These are phyloP conservation scores for Antigone vipio DNA, from an alignment of 2,113 vertebrate genomes.

Conservation along the genomic window DNA sequence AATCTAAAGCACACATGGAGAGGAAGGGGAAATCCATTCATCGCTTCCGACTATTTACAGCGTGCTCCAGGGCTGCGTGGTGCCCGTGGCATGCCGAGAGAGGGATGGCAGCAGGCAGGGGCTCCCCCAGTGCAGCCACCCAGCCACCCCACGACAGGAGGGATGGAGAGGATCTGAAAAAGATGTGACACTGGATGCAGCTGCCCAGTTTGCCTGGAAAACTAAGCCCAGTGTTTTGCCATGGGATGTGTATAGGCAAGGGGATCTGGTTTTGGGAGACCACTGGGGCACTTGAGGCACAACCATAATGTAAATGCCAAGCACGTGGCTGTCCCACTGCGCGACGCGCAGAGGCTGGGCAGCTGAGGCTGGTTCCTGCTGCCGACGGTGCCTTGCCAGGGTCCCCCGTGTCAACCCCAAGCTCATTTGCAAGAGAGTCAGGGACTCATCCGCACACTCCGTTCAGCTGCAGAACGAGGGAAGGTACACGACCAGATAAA, in stretches of 20 bases:
- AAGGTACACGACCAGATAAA: not conserved
- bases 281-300: not conserved
- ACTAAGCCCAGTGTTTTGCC: not conserved
- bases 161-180: not conserved
- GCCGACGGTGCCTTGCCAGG: fast-evolving
- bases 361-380: not conserved
- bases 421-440: not conserved
- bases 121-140: not conserved
- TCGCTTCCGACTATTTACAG: constrained; percentile 63
- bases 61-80: not conserved
- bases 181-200: not conserved
- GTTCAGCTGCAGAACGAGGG: not conserved
- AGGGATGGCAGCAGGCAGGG: not conserved
- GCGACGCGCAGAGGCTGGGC: fast-evolving
- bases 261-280: not conserved
- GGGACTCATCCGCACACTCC: not conserved
- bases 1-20: constrained; percentile 64
- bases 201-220: not conserved
- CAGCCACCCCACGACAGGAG: fast-evolving
- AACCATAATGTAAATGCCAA: not conserved
- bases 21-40: constrained; percentile 71
- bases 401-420: not conserved
- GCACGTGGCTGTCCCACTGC: fast-evolving
- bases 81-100: not conserved
- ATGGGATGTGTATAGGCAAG: not conserved